Percentiles rank a stretch among this genome's conserved stretches.
Conservation (phyloP, 2,113 vertebrate species). For the Nipponia nippon region DNA sequence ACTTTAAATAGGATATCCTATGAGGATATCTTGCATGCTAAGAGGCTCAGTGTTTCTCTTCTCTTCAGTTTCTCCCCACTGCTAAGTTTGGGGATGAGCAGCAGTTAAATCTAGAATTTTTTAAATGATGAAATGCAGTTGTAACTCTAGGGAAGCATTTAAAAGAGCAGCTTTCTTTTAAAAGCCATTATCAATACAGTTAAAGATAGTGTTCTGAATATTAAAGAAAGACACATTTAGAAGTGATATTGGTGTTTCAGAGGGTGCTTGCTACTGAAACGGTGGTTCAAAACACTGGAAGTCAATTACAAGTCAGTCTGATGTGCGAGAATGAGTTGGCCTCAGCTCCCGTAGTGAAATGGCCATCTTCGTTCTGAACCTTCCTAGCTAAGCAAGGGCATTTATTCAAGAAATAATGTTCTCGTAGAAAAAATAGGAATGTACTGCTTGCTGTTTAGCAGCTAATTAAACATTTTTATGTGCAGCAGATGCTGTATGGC, state of each 20-base stretch:
- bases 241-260: neutral
- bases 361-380: neutral
- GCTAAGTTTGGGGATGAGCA: neutral
- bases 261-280: neutral
- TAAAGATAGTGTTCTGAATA: neutral
- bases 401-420: neutral
- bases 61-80: neutral
- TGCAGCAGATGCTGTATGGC: constrained; percentile 8
- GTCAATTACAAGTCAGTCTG: neutral
- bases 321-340: neutral
- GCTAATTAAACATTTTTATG: neutral
- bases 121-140: neutral
- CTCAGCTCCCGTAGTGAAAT: neutral
- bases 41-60: neutral
- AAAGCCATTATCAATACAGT: neutral
- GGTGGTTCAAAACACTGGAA: neutral
- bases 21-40: neutral
- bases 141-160: neutral
- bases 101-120: neutral
- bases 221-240: neutral
- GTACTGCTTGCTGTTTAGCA: neutral
- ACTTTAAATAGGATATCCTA: neutral
- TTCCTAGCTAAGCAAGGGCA: neutral
- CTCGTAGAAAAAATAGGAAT: neutral
- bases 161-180: neutral